Conservation (phyloP, 35 echinoderm and acorn worm genomes). For the Patiria miniata region DNA sequence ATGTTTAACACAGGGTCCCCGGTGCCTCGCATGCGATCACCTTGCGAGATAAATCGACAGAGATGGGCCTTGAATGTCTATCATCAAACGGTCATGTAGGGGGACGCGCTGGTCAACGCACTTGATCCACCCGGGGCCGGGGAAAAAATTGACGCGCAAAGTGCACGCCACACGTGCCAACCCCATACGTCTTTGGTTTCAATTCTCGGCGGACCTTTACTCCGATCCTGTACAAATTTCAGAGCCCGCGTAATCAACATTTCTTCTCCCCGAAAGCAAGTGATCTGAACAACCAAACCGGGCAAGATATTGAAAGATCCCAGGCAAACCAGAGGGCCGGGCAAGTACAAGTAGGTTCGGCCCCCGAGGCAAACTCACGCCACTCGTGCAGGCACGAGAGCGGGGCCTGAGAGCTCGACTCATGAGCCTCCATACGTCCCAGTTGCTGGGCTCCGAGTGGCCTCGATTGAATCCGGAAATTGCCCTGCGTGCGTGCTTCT, state of each 20-base stretch:
- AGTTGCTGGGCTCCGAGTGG: not conserved
- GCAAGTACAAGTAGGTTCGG: no score
- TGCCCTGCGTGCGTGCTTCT: not conserved
- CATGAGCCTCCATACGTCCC: no score
- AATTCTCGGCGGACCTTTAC: not conserved
- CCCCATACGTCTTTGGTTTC: not conserved
- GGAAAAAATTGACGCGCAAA: not conserved
- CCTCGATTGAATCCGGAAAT: slow-evolving; percentile 10
- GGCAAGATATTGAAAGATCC: no score
- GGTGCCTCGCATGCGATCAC: not conserved
- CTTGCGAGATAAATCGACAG: not conserved
- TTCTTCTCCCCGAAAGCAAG: not conserved
- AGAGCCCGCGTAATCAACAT: not conserved
- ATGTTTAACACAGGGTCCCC: not conserved
- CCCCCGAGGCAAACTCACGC: no score
- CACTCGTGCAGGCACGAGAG: no score
- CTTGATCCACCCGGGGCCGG: not conserved
- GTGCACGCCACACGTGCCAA: no score
- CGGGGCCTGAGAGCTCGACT: no score
- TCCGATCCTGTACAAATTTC: not conserved
- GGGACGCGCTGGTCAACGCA: slow-evolving; percentile 4
- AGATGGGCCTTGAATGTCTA: not conserved
- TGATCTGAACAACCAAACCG: no score
- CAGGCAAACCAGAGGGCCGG: no score
- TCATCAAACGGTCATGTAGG: slow-evolving; percentile 9